These are phyloP conservation scores for Acronicta alni DNA, from an alignment of 2,888 invertebrate genomes.

Conservation along the genomic window DNA sequence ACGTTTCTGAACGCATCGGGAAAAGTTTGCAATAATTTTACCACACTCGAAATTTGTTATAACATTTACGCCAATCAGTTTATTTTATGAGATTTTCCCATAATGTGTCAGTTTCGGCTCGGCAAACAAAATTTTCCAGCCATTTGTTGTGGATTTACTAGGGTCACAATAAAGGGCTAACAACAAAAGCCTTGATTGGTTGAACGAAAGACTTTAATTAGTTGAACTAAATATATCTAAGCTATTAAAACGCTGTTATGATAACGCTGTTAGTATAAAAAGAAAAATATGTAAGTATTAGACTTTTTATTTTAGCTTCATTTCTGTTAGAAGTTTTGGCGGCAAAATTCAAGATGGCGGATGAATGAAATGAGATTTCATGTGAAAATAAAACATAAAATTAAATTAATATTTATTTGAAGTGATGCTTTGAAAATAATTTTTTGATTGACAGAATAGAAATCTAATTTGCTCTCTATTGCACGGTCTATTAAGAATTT, in stretches of 20 bases:
- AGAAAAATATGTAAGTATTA: slow-evolving; percentile 50
- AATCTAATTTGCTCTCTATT: slow-evolving; percentile 69
- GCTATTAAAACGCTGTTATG: slow-evolving; percentile 71
- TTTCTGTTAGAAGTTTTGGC: slow-evolving; percentile 50
- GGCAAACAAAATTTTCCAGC: slow-evolving; percentile 71
- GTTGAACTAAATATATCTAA: slow-evolving; percentile 51
- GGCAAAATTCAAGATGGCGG: slow-evolving; percentile 62
- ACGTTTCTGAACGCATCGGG: slow-evolving; percentile 74
- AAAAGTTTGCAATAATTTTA: slow-evolving; percentile 59
- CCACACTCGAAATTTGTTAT: slow-evolving; percentile 25
- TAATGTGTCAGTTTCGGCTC: slow-evolving; percentile 71
- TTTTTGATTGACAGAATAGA: slow-evolving; percentile 61
- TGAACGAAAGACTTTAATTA: slow-evolving; percentile 53
- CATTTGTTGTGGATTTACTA: slow-evolving; percentile 54
- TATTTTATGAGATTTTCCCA: slow-evolving; percentile 66
- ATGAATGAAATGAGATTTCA: slow-evolving; percentile 66
- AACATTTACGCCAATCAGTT: slow-evolving; percentile 59
- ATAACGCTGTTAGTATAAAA: slow-evolving; percentile 77
- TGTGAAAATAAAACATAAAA: slow-evolving; percentile 58
- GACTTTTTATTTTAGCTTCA: slow-evolving; percentile 45
- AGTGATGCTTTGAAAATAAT: slow-evolving; percentile 80
- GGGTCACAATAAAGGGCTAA: slow-evolving; percentile 61
- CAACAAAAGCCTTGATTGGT: slow-evolving; percentile 65
- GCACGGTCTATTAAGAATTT: slow-evolving; percentile 58
- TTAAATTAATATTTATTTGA: slow-evolving; percentile 67